phyloP scores from a whole-genome alignment of 2,113 vertebrate genomes.

The Sylvia atricapilla region DNA sequence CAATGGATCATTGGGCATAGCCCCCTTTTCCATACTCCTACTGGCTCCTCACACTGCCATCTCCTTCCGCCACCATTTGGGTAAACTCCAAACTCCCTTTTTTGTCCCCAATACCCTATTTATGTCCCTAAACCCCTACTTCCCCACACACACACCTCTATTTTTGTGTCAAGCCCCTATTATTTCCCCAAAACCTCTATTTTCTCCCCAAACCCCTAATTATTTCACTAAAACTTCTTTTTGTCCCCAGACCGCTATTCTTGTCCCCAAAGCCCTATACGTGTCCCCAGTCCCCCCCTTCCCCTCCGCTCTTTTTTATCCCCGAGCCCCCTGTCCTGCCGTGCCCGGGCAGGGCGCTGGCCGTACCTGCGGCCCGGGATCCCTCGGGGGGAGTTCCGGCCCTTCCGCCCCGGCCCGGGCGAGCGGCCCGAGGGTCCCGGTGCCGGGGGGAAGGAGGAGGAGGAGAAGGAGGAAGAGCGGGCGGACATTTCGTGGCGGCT shows the following conservation, averaged over 20 bases:
- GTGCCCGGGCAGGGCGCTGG: neutral
- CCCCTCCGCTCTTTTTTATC: no score
- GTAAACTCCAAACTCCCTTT: neutral
- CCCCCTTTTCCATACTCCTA: neutral
- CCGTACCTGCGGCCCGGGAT: neutral
- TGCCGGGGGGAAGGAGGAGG: neutral
- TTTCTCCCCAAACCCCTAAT: rapidly evolving
- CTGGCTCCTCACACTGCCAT: neutral
- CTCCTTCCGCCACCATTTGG: neutral
- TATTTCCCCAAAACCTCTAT: no score
- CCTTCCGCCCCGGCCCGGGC: neutral
- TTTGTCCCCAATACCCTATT: no score
- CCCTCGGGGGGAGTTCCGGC: neutral
- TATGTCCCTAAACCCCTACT: neutral
- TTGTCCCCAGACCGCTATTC: neutral
- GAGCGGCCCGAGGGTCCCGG: neutral
- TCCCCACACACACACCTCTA: neutral
- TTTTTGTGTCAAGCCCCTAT: neutral
- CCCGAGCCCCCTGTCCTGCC: neutral
- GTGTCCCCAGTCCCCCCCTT: no score
- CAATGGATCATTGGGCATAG: neutral
- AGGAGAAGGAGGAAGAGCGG: neutral
- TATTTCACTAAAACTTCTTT: neutral
- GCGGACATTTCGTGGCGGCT: neutral
- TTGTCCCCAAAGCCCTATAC: neutral